Base-by-base conservation (phyloP, 2,113 vertebrate genomes). In the Anhinga rufa region DNA sequence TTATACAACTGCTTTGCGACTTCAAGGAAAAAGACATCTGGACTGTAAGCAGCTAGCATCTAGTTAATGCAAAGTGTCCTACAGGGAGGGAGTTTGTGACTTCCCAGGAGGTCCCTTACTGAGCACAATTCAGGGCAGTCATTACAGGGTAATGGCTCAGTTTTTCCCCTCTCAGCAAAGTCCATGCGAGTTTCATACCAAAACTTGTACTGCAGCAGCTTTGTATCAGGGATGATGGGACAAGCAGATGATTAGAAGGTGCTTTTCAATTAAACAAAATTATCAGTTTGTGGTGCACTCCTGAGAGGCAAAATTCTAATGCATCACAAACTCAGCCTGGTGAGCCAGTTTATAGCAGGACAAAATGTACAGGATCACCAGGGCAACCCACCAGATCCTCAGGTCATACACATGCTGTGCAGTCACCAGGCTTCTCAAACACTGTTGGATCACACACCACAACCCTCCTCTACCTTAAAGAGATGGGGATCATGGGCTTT, bases 141-240 rank as follows among this genome's bases (percentile, higher is more conserved):
- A 9, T 16, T 57, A 81, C 22, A 86, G 29, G 14, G 1, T 17
- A 76, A 86, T 0, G 1, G 38, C 18, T 77, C 0, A 0, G 0
- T 32, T 81, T 34, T 17, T 9, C 2, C 3, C 4, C 6, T 11
- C 11, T 77, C 48, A 46, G 16, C 28, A 61, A 54, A 82, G 28
- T 26, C 82, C 12, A 21, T 5, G 4, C 0, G 6, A 86, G 6
- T 74, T 90, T 10, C 75, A 34, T 42, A 88, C 7, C 42, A 77
- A 51, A 91, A 86, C 19, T 54, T 52, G 42, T 36, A 44, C 18
- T 22, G 57, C 74, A 51, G 58, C 58, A 82, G 32, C 76, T 92
- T 38, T 57, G 52, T 10, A 19, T 14, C 57, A 42, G 17, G 34
- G 36, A 74, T 19, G 49, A 54, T 19, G 7, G 14, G 36, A 75